Evolutionary conservation across 2,888 invertebrate genomes (phyloP), one percentile per base, ranked within the genome.

Genomic region (Steromphala cineraria): DNA sequence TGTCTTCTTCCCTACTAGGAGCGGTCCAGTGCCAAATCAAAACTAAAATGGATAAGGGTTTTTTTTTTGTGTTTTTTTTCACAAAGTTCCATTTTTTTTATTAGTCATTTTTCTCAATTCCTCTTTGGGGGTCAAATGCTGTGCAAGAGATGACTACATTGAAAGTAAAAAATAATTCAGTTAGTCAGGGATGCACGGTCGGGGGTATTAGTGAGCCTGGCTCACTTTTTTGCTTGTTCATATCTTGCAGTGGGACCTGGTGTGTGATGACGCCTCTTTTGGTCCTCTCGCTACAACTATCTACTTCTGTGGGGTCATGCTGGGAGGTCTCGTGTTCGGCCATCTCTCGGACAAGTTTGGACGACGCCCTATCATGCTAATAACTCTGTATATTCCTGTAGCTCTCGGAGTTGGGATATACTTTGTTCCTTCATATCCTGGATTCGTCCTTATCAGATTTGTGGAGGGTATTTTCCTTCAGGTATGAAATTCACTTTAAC

Each of bases 301-400:
- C n/a, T 91, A 91, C 84, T 91, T 91, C 82, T 82, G 86, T 75
- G 91, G 91, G 2, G 91, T 91, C 7, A 91, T 91, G 91, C 78
- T 91, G 7, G 91, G 91, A 52, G 91, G 91, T 4, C 81, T 91
- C n/a, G 24, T 91, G 55, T 91, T 91, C 78, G 91, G 91, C 36
- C 86, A 87, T 31, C 84, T 91, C 56, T 89, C 91, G 7, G 91
- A 91, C 84, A 86, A 86, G 78, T 89, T 89, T 82, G 91, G 91
- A 4, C 85, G 91, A 0, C 89, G 88, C 74, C 90, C 90, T 0
- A 84, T 89, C 8, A 86, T 91, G 87, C 80, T 91, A 67, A 19
- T 86, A 1, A 83, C 87, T 0, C 87, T 91, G 24, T 90, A 86
- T 79, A 21, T 83, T 7, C 90, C 89, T 1, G 84, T 90, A 8